Conservation (phyloP, 2,888 invertebrate species). For the Mesoligia furuncula region DNA sequence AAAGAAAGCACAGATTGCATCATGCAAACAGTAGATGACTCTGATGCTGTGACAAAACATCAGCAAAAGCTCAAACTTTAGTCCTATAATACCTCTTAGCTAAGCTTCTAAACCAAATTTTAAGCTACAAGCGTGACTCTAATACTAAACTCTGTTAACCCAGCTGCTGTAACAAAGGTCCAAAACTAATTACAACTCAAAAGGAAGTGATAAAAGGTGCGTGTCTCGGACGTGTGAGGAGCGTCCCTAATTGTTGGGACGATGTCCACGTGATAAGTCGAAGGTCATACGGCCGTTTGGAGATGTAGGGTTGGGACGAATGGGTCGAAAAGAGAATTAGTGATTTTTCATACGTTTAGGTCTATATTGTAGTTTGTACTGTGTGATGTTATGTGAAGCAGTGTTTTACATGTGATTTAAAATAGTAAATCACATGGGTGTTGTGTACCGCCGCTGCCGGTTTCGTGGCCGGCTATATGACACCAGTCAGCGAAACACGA, state of each 20-base stretch:
- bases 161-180: constrained; percentile 30
- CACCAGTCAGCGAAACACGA: too few relatives aligned
- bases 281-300: constrained; percentile 27
- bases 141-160: constrained; percentile 1
- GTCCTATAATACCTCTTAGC: neutral
- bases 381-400: too few relatives aligned
- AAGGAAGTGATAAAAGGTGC: constrained; percentile 47
- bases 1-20: too few relatives aligned
- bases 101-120: neutral
- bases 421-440: too few relatives aligned
- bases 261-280: constrained; percentile 17
- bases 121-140: constrained; percentile 10
- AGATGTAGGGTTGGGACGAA: constrained; percentile 1
- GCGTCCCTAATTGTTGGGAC: constrained; percentile 34
- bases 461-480: too few relatives aligned
- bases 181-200: constrained; percentile 49
- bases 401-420: too few relatives aligned
- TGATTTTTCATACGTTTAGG: too few relatives aligned
- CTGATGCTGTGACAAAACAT: neutral
- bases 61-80: neutral
- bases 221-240: constrained; percentile 24
- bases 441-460: too few relatives aligned
- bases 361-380: too few relatives aligned
- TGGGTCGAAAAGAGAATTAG: neutral
- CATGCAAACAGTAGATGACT: neutral